Base-by-base conservation (phyloP, 2,888 invertebrate species). In the Vandiemenella viatica region DNA sequence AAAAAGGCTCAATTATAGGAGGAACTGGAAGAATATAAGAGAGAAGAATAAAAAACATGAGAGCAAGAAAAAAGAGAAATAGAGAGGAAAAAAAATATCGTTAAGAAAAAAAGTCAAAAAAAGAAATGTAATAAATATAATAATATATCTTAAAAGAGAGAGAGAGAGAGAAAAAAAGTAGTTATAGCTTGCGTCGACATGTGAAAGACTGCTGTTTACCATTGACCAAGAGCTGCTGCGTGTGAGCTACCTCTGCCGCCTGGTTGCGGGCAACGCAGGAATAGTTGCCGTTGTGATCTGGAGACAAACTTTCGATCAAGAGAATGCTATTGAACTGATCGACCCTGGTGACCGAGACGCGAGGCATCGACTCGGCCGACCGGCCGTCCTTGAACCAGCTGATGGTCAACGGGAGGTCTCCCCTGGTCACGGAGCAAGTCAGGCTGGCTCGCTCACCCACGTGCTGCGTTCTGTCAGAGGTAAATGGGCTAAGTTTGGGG, bases 1-100 rank as follows among this genome's bases (percentile, higher is more conserved):
- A 76, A 77, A 84, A 83, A 71, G 83, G 81, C 76, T 82, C 82
- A 76, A 84, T 83, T 74, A 80, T 80, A 71, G 83, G 83, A 71
- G 83, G 83, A 76, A 83, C 83, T 83, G 79, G 66, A 73, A 72
- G 64, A 64, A 66, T 50, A 67, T 64, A 65, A 65, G n/a, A n/a
- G n/a, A 67, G 66, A 64, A 66, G 70, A 73, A n/a, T n/a, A n/a
- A n/a, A n/a, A n/a, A 70, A 72, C 71, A 71, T 72, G 70, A 73
- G 72, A 67, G 65, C 71, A 65, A 72, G 67, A 70, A 70, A 70
- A 69, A 69, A 70, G 67, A 67, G 67, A 53, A 54, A 49, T 46
- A 32, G 17, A 47, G 37, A 43, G 46, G 51, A 26, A 55, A 48
- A 51, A 52, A 52, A 45, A 54, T 46, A 45, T 32, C 46, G 49